phyloP scores from a whole-genome alignment of 2,113 vertebrate species.

The Oostethus manadensis region DNA sequence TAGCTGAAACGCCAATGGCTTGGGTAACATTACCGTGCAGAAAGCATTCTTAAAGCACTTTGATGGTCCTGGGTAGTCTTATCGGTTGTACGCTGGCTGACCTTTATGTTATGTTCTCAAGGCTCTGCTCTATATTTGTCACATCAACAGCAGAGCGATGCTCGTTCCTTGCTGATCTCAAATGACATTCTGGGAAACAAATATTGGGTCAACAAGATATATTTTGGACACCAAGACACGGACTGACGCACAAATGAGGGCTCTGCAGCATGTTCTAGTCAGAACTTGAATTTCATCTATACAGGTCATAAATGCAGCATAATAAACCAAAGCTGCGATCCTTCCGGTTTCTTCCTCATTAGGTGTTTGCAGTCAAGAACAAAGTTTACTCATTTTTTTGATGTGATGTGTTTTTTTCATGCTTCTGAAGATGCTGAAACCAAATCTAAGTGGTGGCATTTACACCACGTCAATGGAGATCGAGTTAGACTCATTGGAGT shows the following conservation, averaged over 20 bases:
- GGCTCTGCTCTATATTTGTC: conserved; percentile 69
- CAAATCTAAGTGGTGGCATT: conserved; percentile 30
- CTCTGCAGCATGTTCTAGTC: neutral
- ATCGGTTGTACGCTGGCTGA: conserved; percentile 60
- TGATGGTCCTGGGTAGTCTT: conserved; percentile 44
- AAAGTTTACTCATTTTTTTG: conserved; percentile 13
- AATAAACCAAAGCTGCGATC: neutral
- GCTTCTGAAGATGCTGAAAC: conserved; percentile 10
- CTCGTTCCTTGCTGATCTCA: conserved; percentile 61
- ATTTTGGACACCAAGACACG: conserved; percentile 51
- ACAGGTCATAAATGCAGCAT: neutral
- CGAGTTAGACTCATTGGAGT: conserved; percentile 43
- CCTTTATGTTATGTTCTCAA: conserved; percentile 63
- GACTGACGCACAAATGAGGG: conserved; percentile 12
- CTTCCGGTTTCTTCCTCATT: neutral
- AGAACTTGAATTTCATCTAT: neutral
- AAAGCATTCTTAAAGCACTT: conserved; percentile 35
- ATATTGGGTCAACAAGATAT: conserved; percentile 51
- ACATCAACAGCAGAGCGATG: conserved; percentile 66
- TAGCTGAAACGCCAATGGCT: conserved; percentile 15
- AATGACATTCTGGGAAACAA: conserved; percentile 66
- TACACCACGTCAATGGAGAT: conserved; percentile 44
- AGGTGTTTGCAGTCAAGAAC: neutral
- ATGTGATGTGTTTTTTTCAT: neutral
- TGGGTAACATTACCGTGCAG: conserved; percentile 30